Percentiles rank a stretch among this genome's conserved stretches.
phyloP scores from a whole-genome alignment of 1,140 invertebrate genomes.

The Vollenhovia emeryi region DNA sequence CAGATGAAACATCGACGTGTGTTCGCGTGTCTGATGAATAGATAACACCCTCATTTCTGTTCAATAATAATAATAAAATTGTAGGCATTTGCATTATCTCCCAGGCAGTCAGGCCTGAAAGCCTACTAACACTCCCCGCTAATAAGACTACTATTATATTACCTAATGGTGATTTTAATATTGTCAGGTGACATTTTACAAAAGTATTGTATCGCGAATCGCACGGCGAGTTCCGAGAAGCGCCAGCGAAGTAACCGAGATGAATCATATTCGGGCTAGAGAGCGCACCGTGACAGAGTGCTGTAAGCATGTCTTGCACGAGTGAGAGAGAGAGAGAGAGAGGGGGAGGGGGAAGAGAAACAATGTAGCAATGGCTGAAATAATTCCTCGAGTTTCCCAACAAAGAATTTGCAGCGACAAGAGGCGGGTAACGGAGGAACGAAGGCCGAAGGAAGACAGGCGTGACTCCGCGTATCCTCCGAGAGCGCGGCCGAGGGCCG shows the following conservation, averaged over 20 bases:
- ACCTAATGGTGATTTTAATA: background rate
- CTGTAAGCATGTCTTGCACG: background rate
- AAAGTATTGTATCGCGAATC: background rate
- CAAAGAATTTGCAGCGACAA: constrained; percentile 36
- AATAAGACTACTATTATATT: background rate
- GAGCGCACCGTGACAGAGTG: background rate
- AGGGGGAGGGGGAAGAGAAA: too few relatives aligned
- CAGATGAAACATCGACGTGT: background rate
- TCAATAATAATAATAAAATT: background rate
- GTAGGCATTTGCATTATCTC: background rate
- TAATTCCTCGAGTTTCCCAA: constrained; percentile 53
- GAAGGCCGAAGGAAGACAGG: constrained; percentile 67
- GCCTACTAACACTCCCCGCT: background rate
- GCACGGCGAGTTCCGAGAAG: background rate
- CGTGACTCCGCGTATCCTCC: constrained; percentile 58
- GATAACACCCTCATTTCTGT: constrained; percentile 24
- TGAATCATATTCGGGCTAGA: background rate
- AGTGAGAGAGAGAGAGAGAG: too few relatives aligned
- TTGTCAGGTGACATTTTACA: background rate
- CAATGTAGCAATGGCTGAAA: constrained; percentile 24
- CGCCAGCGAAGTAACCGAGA: background rate
- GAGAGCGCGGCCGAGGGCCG: constrained; percentile 55
- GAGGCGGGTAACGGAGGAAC: constrained; percentile 30
- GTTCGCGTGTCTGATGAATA: background rate
- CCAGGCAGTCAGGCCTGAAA: background rate